phyloP scores from a whole-genome alignment of 2,888 invertebrate species.

The Neoaliturus tenellus region DNA sequence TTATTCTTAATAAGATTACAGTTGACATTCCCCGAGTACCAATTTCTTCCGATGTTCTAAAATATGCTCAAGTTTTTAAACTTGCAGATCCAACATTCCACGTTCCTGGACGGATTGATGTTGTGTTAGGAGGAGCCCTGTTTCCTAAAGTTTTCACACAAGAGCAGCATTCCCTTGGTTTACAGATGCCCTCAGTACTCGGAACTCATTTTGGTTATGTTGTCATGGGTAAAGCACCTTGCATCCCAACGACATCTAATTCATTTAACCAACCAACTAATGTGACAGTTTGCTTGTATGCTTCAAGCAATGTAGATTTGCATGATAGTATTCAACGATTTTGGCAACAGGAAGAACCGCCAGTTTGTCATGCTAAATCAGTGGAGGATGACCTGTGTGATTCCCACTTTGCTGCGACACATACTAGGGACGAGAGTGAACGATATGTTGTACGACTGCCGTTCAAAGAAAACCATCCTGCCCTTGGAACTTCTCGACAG shows the following conservation, averaged over 20 bases:
- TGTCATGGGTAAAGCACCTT: not conserved
- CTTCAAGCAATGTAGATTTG: not conserved
- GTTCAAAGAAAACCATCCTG: not conserved
- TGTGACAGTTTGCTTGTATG: not conserved
- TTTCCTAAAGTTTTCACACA: not conserved
- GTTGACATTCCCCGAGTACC: no score
- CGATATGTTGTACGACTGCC: not conserved
- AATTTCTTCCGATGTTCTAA: not conserved
- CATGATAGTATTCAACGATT: not conserved
- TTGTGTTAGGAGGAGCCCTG: not conserved
- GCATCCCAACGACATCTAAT: not conserved
- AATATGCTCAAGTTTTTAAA: not conserved
- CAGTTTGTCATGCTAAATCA: not conserved
- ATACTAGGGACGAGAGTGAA: not conserved
- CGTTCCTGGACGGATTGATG: not conserved
- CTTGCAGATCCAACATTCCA: not conserved
- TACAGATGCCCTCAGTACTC: not conserved
- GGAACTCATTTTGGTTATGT: not conserved
- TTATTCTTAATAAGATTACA: not conserved
- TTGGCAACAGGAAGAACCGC: not conserved
- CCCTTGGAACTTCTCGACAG: not conserved
- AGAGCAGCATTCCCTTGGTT: not conserved
- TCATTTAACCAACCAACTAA: not conserved
- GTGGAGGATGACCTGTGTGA: not conserved
- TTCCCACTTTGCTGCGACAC: not conserved